These are phyloP conservation scores for Morpho helenor DNA, from an alignment of 2,888 invertebrate genomes.

Conservation along the genomic window DNA sequence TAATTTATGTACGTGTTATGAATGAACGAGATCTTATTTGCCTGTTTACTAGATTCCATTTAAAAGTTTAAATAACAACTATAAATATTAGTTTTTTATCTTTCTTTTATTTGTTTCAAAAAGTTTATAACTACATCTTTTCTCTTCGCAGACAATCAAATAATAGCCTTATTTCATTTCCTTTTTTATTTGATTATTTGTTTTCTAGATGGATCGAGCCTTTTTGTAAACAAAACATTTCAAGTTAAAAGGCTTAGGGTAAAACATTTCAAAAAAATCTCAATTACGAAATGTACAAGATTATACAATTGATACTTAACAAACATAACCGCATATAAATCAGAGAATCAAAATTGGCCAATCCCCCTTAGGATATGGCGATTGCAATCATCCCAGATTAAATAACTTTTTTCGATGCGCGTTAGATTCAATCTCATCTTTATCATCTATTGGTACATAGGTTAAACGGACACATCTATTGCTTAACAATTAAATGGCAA, in stretches of 20 bases:
- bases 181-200: too few relatives aligned
- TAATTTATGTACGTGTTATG: constrained; percentile 11
- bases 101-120: too few relatives aligned
- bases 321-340: constrained; percentile 4
- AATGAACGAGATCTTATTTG: constrained; percentile 12
- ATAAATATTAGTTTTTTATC: too few relatives aligned
- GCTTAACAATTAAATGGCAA: constrained; percentile 74
- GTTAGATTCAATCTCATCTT: constrained; percentile 22
- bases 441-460: constrained; percentile 44
- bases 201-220: too few relatives aligned
- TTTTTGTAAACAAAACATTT: too few relatives aligned
- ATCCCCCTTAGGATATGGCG: constrained; percentile 11
- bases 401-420: constrained; percentile 20
- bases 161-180: too few relatives aligned
- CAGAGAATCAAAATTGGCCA: constrained; percentile 16
- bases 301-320: constrained; percentile 1
- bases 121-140: too few relatives aligned
- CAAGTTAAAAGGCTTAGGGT: not conserved
- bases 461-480: constrained; percentile 60
- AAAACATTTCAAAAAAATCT: not conserved
- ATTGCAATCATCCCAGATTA: constrained; percentile 14
- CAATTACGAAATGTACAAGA: not conserved
- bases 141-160: too few relatives aligned
- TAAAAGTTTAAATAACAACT: not conserved
- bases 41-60: not conserved